Percentiles rank a stretch among this genome's conserved stretches.
phyloP scores from a whole-genome alignment of 1,140 invertebrate species.

The Euura lappo region DNA sequence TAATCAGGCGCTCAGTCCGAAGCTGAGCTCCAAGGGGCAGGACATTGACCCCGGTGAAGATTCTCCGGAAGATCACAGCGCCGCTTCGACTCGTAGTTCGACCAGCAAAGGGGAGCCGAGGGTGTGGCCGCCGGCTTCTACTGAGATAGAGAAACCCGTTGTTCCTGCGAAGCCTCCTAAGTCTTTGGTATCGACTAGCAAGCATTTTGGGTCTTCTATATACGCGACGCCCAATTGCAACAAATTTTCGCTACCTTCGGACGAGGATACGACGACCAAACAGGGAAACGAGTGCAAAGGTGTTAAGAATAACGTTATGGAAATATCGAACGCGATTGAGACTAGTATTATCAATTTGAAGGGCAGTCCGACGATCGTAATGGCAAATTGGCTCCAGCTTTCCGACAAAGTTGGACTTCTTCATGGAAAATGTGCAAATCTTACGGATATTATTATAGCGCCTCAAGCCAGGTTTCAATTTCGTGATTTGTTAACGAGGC shows the following conservation, averaged over 20 bases:
- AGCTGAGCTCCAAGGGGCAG: conserved; percentile 57
- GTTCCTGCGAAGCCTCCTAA: conserved; percentile 70
- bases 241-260: conserved; percentile 29
- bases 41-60: conserved; percentile 57
- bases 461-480: conserved; percentile 89
- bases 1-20: conserved; percentile 68
- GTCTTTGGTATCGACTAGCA: conserved; percentile 47
- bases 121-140: conserved; percentile 61
- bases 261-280: conserved; percentile 34
- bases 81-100: conserved; percentile 52
- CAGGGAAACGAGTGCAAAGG: conserved; percentile 44
- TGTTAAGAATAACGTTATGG: conserved; percentile 71
- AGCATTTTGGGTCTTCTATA: conserved; percentile 61
- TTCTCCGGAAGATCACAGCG: conserved; percentile 60
- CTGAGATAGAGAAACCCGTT: conserved; percentile 70
- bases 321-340: conserved; percentile 73
- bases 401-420: conserved; percentile 83
- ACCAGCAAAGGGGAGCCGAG: conserved; percentile 62
- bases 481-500: conserved; percentile 79
- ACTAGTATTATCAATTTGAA: conserved; percentile 69
- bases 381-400: conserved; percentile 79
- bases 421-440: conserved; percentile 77
- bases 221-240: conserved; percentile 65
- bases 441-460: conserved; percentile 75
- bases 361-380: conserved; percentile 65